Evolutionary conservation across 2,888 invertebrate species (phyloP), one percentile per base, ranked within the genome.

Genomic region (Folsomia candida): DNA sequence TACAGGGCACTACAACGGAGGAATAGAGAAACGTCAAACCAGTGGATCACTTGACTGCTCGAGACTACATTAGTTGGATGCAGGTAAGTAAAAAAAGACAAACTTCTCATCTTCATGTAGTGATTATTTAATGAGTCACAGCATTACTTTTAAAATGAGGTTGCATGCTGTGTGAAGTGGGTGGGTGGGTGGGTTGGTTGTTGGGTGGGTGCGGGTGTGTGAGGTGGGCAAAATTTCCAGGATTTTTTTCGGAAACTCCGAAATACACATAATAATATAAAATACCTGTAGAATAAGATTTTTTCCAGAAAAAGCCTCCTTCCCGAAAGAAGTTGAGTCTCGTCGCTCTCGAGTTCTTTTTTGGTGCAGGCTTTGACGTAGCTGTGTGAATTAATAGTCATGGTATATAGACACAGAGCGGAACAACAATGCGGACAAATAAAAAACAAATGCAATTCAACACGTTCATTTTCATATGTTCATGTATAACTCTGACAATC

Each of bases 251-350:
- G 14, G 14, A n/a, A n/a, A n/a, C n/a, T n/a, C n/a, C n/a, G n/a
- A n/a, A n/a, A n/a, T n/a, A n/a, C n/a, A n/a, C n/a, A n/a, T n/a
- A n/a, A n/a, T n/a, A n/a, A n/a, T 71, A 69, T 74, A 76, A 76
- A 76, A 93, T 94, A 94, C 94, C 94, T 94, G 94, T 91, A 94
- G 92, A 91, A 94, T 94, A 89, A 94, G 92, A 91, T 92, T 93
- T 92, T 93, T 94, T 92, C 93, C 93, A 89, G 90, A 92, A 90
- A 88, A 89, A 85, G 87, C 87, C 90, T 92, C 93, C 92, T 92
- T 91, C 89, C 91, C 85, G 85, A 88, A 86, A 88, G 89, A 87
- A 88, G 94, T 93, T 88, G 92, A 92, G 91, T 92, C 90, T 90
- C 93, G 92, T 88, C 93, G 92, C 89, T 93, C 93, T 90, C 93